Evolutionary conservation across 1,140 invertebrate genomes (phyloP), one percentile per base, ranked within the genome.

Genomic region (Scaptodrosophila lebanonensis): DNA sequence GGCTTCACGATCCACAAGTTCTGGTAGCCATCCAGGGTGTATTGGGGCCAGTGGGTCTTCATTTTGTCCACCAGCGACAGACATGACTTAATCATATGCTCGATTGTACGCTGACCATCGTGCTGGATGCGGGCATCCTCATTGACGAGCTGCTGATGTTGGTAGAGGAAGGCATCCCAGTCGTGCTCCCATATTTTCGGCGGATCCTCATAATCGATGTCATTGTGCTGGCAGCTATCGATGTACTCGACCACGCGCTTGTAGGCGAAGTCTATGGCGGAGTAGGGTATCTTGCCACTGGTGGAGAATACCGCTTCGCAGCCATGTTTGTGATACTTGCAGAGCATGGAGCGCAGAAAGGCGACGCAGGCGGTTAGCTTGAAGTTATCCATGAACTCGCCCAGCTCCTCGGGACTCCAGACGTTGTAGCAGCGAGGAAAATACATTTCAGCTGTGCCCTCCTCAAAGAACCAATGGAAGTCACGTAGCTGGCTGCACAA

Each of bases 1-100:
- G 97, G 97, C 87, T 98, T 98, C 16, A 98, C 90, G 64, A 98
- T 98, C 97, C 97, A 98, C 44, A 97, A 91, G 87, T 98, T 97
- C 49, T 92, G 90, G 30, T 91, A 88, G 0, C 95, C 96, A 85
- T 97, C 96, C 56, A 95, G 90, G 1, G 93, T 90, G 44, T 93
- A 90, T 83, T 97, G 94, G 0, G 95, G 94, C 93, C 94, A 95
- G 82, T 90, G 91, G 35, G 88, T 88, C 66, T 86, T 79, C 64
- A 90, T 86, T 25, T 86, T 85, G 1, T 85, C 77, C 18, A 90
- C 68, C 17, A 89, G 58, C 60, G 88, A 87, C 1, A 84, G 44
- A 3, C 86, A 87, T 52, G 77, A 87, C 65, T 87, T 75, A 2
- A 87, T 66, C 51, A 86, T 75, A n/a, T 77, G 84, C n/a, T 83